Percentiles rank a stretch among this genome's conserved stretches.
Conservation (phyloP, 1,140 invertebrate genomes). For the Drosophila pectinifera region DNA sequence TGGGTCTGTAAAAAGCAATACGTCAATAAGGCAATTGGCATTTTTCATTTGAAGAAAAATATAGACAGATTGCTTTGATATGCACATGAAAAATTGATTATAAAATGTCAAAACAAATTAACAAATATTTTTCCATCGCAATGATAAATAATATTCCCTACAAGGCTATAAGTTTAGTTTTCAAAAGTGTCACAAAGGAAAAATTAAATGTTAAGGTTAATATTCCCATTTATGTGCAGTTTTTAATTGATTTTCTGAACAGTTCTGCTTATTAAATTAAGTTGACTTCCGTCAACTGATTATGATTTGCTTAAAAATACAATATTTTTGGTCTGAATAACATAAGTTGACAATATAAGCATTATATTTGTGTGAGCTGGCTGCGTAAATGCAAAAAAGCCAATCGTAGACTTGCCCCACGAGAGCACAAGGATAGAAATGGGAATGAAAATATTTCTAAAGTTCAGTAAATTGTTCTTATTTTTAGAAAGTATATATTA, state of each 20-base stretch:
- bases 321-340: background rate
- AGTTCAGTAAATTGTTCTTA: too few species aligned
- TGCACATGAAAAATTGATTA: slow-evolving; percentile 1
- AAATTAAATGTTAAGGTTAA: background rate
- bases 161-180: background rate
- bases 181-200: background rate
- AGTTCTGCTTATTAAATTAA: background rate
- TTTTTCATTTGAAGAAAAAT: slow-evolving; percentile 45
- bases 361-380: background rate
- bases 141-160: background rate
- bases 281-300: background rate
- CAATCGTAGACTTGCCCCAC: too few species aligned
- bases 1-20: slow-evolving; percentile 26
- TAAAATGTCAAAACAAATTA: slow-evolving; percentile 7
- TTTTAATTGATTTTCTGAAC: slow-evolving; percentile 4
- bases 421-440: too few species aligned
- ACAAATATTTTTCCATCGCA: background rate
- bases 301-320: slow-evolving; percentile 4
- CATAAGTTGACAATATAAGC: background rate
- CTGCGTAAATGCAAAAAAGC: too few species aligned
- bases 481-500: too few species aligned
- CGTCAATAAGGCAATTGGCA: slow-evolving; percentile 58
- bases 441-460: too few species aligned
- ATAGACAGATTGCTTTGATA: slow-evolving; percentile 7
- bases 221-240: background rate